Evolutionary conservation across 2,888 invertebrate species (phyloP).

Genomic region (Oligia fasciuncula): DNA sequence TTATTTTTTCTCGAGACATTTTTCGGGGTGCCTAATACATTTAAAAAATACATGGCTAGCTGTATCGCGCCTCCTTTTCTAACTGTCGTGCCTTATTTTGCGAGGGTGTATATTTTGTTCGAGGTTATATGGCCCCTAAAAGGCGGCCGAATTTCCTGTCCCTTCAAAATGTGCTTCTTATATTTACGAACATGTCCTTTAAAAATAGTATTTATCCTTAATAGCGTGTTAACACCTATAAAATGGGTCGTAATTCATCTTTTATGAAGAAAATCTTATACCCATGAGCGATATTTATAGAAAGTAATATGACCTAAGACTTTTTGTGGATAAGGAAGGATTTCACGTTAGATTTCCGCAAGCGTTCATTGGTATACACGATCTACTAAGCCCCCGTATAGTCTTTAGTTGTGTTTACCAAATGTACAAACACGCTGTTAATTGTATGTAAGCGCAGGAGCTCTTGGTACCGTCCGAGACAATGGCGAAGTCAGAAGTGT

Average conservation of each 20-base stretch:
- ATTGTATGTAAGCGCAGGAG: background rate
- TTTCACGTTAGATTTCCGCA: background rate
- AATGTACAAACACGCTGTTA: background rate
- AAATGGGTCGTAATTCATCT: constrained; percentile 59
- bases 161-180: constrained; percentile 63
- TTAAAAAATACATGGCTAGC: constrained; percentile 65
- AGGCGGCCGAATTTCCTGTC: constrained; percentile 62
- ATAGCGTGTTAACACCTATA: constrained; percentile 62
- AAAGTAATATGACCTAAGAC: constrained; percentile 21
- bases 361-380: background rate
- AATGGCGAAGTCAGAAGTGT: too few relatives aligned
- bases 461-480: background rate
- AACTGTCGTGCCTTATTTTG: constrained; percentile 57
- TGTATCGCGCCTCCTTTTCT: constrained; percentile 55
- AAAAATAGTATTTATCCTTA: constrained; percentile 62
- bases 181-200: constrained; percentile 58
- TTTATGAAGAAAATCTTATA: constrained; percentile 53
- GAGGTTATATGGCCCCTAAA: constrained; percentile 62
- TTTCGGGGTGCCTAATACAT: constrained; percentile 58
- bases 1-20: constrained; percentile 57
- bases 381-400: background rate
- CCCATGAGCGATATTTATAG: constrained; percentile 23
- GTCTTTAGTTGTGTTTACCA: background rate
- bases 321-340: background rate
- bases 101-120: constrained; percentile 61